Evolutionary conservation across 2,797 vertebrate species (phyloP), one percentile per base, ranked within the genome.

Genomic region (Alectoris magna): DNA sequence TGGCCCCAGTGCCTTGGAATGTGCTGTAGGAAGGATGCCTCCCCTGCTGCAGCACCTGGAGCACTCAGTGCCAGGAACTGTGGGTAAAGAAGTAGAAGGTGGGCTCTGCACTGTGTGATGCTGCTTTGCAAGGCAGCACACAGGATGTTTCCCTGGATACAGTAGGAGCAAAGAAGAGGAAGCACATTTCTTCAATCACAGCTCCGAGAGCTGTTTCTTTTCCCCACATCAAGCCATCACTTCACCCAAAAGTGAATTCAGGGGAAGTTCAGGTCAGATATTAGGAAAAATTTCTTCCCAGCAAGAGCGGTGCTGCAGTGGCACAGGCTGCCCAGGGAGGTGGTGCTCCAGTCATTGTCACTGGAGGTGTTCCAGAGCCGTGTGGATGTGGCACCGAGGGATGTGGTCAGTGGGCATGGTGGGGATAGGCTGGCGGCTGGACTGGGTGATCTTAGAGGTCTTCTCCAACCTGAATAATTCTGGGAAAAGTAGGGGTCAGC

Each of bases 111-210:
- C 79, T 15, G 22, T 36, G 36, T 0, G 0, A 62, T 49, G 78
- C 69, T 62, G 31, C 87, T 93, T 92, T 74, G n/a, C 39, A 85
- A 74, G 49, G 92, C 72, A 91, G 24, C 46, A 39, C 17, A n/a
- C 31, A 43, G 91, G 51, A 84, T 51, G 72, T 91, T 92, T 83
- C 92, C 95, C 89, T 94, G 96, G 89, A 96, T 96, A 95, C 87
- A 95, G 85, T 4, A 0, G 49, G 48, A 94, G 78, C 26, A 39
- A 93, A 88, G 71, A 90, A 44, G 60, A 91, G 81, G 78, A 91
- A 69, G 29, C 38, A 94, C 67, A 39, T 63, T 80, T 69, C 41
- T 85, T 85, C 49, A 11, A 75, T 93, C 51, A 69, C 31, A 90
- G 41, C 67, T 75, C 66, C 49, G 55, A 78, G 9, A 49, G 14